Evolutionary conservation across 2,113 vertebrate species (phyloP).

Genomic region (Proterorhinus semilunaris): DNA sequence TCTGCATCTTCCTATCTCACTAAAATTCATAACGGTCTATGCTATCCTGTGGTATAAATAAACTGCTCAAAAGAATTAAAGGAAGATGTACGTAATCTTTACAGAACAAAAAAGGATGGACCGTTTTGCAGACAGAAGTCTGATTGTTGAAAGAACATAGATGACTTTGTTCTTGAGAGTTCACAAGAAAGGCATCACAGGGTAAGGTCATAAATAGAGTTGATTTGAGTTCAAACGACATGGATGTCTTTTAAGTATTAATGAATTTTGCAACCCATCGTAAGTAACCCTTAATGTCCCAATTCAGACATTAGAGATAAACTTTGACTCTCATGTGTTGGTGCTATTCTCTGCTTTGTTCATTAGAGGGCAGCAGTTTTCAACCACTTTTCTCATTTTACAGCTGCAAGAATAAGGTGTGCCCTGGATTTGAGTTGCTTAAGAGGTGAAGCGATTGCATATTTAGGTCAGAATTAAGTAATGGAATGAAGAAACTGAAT

Average conservation of each 20-base stretch:
- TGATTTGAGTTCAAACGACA: no score
- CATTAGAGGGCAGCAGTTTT: conserved; percentile 50
- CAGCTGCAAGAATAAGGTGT: background rate
- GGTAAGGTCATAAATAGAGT: no score
- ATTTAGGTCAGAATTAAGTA: background rate
- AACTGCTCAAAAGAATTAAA: no score
- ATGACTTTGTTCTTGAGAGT: conserved; percentile 31
- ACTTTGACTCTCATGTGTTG: background rate
- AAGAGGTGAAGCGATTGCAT: background rate
- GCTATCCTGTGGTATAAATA: no score
- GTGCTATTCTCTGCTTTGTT: conserved; percentile 22
- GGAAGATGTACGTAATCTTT: no score
- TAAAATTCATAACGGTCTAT: no score
- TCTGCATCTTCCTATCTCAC: no score
- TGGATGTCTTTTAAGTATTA: no score
- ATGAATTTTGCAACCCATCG: no score
- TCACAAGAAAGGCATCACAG: conserved; percentile 25
- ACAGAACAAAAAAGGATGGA: background rate
- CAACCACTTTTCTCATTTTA: background rate
- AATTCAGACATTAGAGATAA: conserved; percentile 8
- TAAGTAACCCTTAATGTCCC: background rate
- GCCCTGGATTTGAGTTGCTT: background rate
- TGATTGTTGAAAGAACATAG: conserved; percentile 32
- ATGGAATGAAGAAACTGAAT: background rate
- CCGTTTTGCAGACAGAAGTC: conserved; percentile 33